Evolutionary conservation across 64 coral and sea anemone species (phyloP).

Genomic region (Pocillopora damicornis): DNA sequence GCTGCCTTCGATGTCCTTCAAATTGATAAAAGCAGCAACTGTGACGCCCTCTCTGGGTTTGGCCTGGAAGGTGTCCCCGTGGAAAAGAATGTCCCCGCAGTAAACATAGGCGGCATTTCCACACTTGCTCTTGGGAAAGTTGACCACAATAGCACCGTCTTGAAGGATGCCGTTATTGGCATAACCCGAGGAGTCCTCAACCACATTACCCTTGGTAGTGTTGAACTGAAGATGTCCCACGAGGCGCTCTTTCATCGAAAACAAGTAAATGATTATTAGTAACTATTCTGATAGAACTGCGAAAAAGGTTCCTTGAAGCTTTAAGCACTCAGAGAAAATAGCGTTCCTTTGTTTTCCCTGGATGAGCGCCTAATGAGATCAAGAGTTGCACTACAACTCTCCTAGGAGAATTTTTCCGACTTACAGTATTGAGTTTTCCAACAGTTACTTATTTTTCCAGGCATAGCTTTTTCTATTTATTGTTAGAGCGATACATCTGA

Average conservation of each 20-base stretch:
- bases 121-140: slow-evolving; percentile 79
- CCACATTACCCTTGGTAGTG: slow-evolving; percentile 39
- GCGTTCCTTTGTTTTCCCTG: too few relatives aligned
- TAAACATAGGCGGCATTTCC: slow-evolving; percentile 92
- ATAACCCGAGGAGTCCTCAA: slow-evolving; percentile 73
- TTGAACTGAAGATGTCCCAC: slow-evolving; percentile 83
- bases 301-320: too few relatives aligned
- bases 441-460: too few relatives aligned
- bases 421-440: too few relatives aligned
- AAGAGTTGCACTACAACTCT: too few relatives aligned
- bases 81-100: slow-evolving; percentile 97
- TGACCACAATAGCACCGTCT: slow-evolving; percentile 79
- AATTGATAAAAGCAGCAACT: slow-evolving; percentile 77
- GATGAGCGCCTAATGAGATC: too few relatives aligned
- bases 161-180: slow-evolving; percentile 82
- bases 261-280: background rate
- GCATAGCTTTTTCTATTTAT: too few relatives aligned
- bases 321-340: too few relatives aligned
- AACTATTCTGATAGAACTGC: too few relatives aligned
- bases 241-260: slow-evolving; percentile 63
- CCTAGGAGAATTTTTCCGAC: too few relatives aligned
- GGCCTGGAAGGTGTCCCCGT: slow-evolving; percentile 96
- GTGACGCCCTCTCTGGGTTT: slow-evolving; percentile 76
- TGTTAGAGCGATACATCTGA: too few relatives aligned
- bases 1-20: slow-evolving; percentile 76